phyloP scores from a whole-genome alignment of 2,797 vertebrate species.

The Helicolenus hilgendorfi region DNA sequence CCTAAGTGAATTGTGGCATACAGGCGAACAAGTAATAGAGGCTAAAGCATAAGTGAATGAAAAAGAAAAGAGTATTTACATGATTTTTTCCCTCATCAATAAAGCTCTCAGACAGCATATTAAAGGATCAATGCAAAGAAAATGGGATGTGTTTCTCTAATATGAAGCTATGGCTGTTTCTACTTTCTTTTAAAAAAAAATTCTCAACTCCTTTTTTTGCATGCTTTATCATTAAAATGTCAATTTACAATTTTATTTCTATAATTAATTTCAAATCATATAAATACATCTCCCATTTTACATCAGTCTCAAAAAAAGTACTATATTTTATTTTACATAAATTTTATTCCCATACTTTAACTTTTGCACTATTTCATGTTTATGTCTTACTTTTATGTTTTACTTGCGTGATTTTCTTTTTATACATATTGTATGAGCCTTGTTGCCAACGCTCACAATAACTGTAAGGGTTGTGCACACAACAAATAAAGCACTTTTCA shows the following conservation, averaged over 20 bases:
- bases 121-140: slow-evolving; percentile 21
- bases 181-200: neutral
- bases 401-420: neutral
- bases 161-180: neutral
- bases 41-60: neutral
- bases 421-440: neutral
- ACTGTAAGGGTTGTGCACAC: neutral
- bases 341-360: neutral
- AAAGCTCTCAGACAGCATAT: slow-evolving; percentile 17
- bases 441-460: neutral
- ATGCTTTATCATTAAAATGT: neutral
- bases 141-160: neutral
- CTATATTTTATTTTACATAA: neutral
- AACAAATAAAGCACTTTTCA: neutral
- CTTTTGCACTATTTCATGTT: neutral
- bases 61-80: neutral
- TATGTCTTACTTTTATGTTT: neutral
- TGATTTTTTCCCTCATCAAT: neutral
- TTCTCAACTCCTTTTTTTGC: neutral
- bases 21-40: neutral
- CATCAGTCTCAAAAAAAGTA: neutral
- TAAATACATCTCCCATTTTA: neutral
- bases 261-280: neutral
- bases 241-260: neutral
- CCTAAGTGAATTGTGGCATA: neutral